A percentile compares a stretch with the other conserved stretches of the same genome.
These are phyloP conservation scores for Orbicella faveolata DNA, from an alignment of 64 coral and sea anemone species.

Conservation along the genomic window DNA sequence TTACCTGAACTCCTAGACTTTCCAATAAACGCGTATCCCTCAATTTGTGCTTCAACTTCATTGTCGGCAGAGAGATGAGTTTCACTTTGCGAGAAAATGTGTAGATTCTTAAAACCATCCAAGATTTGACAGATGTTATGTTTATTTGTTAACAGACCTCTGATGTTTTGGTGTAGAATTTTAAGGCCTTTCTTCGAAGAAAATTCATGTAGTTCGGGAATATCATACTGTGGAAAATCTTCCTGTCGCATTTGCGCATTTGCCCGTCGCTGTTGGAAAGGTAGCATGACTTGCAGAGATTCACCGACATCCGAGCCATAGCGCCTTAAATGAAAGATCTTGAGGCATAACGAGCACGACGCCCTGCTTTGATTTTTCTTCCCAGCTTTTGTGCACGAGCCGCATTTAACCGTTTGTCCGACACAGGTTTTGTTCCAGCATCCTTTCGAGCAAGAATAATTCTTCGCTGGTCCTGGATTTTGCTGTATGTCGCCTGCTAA, in stretches of 20 bases:
- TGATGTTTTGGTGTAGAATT: neutral
- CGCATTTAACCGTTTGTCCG: conserved; percentile 32
- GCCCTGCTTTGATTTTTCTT: conserved; percentile 49
- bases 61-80: conserved; percentile 53
- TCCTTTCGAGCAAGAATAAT: no score
- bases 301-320: conserved; percentile 35
- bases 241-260: conserved; percentile 34
- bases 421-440: conserved; percentile 36
- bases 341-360: conserved; percentile 31
- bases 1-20: conserved; percentile 38
- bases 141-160: neutral
- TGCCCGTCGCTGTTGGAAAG: conserved; percentile 35
- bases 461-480: neutral
- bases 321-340: conserved; percentile 50
- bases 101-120: conserved; percentile 37
- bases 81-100: conserved; percentile 49
- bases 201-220: conserved; percentile 50
- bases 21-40: conserved; percentile 20
- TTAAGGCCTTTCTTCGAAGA: conserved; percentile 47
- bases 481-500: conserved; percentile 4
- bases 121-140: conserved; percentile 24
- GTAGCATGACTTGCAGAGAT: conserved; percentile 13
- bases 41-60: conserved; percentile 39
- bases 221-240: conserved; percentile 21
- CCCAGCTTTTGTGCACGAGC: conserved; percentile 32